These are phyloP conservation scores for Oreocharis arfaki DNA, from an alignment of 2,113 vertebrate species.

Conservation along the genomic window DNA sequence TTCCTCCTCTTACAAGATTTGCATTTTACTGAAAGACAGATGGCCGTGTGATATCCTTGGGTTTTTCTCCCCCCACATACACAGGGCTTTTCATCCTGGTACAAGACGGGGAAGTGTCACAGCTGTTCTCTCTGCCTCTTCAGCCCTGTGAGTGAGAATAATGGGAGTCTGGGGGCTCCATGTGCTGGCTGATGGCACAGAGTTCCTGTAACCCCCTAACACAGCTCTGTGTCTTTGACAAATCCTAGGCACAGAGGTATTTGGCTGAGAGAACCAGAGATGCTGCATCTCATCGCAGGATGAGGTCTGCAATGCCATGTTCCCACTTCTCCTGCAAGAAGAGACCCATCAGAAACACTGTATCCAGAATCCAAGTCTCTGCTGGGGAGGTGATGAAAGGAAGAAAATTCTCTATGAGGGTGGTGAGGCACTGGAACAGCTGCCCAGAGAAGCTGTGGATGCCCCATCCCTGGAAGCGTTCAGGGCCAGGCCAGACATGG, in stretches of 20 bases:
- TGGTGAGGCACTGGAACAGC: not conserved
- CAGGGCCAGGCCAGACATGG: not conserved
- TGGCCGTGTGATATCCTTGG: not conserved
- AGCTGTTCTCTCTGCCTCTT: not conserved
- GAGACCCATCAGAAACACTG: not conserved
- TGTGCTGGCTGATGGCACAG: not conserved
- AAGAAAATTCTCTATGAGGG: not conserved
- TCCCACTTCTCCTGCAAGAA: rapidly evolving
- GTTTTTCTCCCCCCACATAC: rapidly evolving
- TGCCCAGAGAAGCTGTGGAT: not conserved
- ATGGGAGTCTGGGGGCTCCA: not conserved
- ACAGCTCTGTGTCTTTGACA: rapidly evolving
- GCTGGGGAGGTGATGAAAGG: not conserved
- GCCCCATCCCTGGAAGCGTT: not conserved
- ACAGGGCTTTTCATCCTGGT: not conserved
- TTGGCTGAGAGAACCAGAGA: not conserved
- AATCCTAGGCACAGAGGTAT: rapidly evolving
- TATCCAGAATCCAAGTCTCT: rapidly evolving
- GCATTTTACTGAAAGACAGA: not conserved
- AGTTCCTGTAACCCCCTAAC: not conserved
- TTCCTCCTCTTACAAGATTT: not conserved
- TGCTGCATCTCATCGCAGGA: not conserved
- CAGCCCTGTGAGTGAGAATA: rapidly evolving
- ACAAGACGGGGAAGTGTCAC: not conserved
- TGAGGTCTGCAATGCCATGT: rapidly evolving